Evolutionary conservation across 2,888 invertebrate species (phyloP), one percentile per base, ranked within the genome.

Genomic region (Erebia ligea): DNA sequence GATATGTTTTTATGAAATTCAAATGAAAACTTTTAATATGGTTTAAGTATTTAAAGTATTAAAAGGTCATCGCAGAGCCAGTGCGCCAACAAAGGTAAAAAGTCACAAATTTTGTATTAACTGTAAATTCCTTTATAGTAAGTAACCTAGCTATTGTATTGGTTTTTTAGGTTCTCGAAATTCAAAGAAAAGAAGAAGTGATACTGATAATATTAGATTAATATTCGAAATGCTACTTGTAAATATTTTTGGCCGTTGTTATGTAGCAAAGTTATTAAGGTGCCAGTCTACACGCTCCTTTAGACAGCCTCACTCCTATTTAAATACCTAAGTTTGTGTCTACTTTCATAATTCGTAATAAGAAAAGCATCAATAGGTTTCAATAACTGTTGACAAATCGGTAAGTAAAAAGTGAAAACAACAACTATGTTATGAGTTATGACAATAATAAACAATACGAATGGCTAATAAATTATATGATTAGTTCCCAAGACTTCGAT

Each of bases 331-430:
- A 52, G 15, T 52, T 8, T 6, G 5, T 54, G 19, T 10, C 10
- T 58, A 58, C 40, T 42, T 40, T 42, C 58, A 0, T 17, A 59
- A 13, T 21, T 57, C 56, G 21, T 21, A 8, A 62, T 48, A 62
- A 62, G 62, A 62, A 62, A 45, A 48, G 48, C 48, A 62, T 62
- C 62, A 62, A 62, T 62, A 45, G 61, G 45, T 45, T 45, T 62
- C 61, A 62, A 62, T 62, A 48, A 62, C 21, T 48, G 5, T 17
- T 42, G 21, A 19, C 15, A 48, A 62, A 21, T 6, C 17, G 6
- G 45, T 45, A 61, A n/a, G 34, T n/a, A 42, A 0, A 48, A 48
- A 62, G 62, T 21, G 62, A 62, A 48, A 45, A 21, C 17, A 45
- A 6, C 21, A 45, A 61, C 59, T 11, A 61, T 61, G 40, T 61